Evolutionary conservation across 2,888 invertebrate genomes (phyloP), one percentile per base, ranked within the genome.

Genomic region (Noctua fimbriata): DNA sequence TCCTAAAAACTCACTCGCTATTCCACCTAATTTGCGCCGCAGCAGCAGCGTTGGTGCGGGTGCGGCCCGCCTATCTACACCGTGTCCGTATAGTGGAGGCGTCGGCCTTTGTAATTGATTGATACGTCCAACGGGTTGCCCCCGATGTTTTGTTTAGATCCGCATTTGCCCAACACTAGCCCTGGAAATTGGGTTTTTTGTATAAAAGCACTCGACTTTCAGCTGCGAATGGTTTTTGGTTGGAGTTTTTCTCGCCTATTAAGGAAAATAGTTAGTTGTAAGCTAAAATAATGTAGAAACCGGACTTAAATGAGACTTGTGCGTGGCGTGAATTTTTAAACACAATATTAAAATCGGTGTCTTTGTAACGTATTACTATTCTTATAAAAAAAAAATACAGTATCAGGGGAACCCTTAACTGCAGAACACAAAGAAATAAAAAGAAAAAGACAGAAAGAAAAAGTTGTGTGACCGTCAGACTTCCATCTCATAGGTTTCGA

Each of bases 41-140:
- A 85, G 73, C 21, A 79, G 89, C 86, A 74, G 44, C 86, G 84
- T 82, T 73, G 85, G 89, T 86, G 83, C 88, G 90, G 92, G 93
- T 89, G 92, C 88, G 92, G 92, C 90, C 86, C 83, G 89, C 89
- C 92, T 95, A 95, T 95, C 94, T 93, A 86, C 92, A 92, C 88
- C 90, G 92, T 92, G 93, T 92, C 88, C 90, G 92, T 92, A 93
- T 92, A 95, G 94, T 94, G 85, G 91, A 94, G 94, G 95, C 94
- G 95, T 94, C 94, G 92, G 94, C 89, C 92, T 91, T 90, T 93
- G 94, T 96, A 96, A 96, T 96, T 95, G 96, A 97, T 97, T 96
- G 96, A 96, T 96, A 95, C 92, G 93, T 95, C 94, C 93, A 93
- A 91, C 91, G 91, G 91, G 89, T 86, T 88, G 83, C 82, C 88